These are phyloP conservation scores for Crotalus tigris DNA, from an alignment of 2,113 vertebrate genomes.

Conservation along the genomic window DNA sequence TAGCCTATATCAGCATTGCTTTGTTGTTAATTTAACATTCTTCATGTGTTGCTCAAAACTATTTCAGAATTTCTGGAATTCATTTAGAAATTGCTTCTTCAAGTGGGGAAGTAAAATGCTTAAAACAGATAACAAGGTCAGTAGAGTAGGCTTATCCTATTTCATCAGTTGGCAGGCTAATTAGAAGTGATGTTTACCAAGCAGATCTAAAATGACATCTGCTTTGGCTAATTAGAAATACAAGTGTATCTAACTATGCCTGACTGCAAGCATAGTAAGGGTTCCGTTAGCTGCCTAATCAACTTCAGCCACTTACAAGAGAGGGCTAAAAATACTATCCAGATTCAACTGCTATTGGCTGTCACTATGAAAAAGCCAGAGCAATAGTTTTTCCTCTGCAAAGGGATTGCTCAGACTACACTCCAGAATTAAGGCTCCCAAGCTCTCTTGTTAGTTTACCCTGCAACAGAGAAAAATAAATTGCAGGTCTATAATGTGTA, in stretches of 20 bases:
- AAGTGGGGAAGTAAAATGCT: slow-evolving; percentile 17
- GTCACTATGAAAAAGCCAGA: slow-evolving; percentile 47
- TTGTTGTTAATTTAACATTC: slow-evolving; percentile 17
- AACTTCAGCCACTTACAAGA: slow-evolving; percentile 38
- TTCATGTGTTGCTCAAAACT: slow-evolving; percentile 12
- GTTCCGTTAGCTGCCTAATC: slow-evolving; percentile 42
- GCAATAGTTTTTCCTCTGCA: slow-evolving; percentile 19
- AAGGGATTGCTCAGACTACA: slow-evolving; percentile 12
- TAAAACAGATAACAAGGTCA: slow-evolving; percentile 24
- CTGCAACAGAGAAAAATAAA: not conserved
- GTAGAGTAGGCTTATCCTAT: not conserved
- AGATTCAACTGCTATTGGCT: slow-evolving; percentile 60
- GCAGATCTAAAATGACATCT: slow-evolving; percentile 47
- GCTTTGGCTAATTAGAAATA: slow-evolving; percentile 59
- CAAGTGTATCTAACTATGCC: slow-evolving; percentile 42
- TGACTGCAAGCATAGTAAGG: slow-evolving; percentile 51
- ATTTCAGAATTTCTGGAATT: slow-evolving; percentile 41
- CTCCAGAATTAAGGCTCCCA: not conserved
- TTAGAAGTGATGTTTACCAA: slow-evolving; percentile 29
- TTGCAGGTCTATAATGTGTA: not conserved
- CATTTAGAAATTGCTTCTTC: not conserved
- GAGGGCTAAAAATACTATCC: slow-evolving; percentile 67
- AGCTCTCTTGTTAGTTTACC: not conserved
- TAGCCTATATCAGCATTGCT: slow-evolving; percentile 19
- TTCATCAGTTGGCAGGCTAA: not conserved